A percentile compares a stretch with the other conserved stretches of the same genome.
phyloP scores from a whole-genome alignment of 2,888 invertebrate genomes.

The Melanargia galathea region DNA sequence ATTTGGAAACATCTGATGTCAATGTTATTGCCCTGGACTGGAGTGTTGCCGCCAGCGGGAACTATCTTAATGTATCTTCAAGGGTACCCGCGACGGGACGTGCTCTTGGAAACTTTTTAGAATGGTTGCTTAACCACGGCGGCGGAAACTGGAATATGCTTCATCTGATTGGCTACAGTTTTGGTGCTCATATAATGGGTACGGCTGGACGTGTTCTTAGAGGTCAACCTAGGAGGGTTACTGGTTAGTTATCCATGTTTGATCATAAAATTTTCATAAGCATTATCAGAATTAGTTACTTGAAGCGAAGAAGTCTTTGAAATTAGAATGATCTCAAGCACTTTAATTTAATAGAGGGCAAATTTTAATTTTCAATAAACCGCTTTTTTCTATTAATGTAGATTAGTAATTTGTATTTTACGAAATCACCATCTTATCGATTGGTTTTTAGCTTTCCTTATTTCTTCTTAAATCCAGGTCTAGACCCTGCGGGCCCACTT shows the following conservation, averaged over 20 bases:
- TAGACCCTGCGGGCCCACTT: constrained; percentile 66
- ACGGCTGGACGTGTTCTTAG: constrained; percentile 51
- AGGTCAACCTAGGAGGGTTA: constrained; percentile 46
- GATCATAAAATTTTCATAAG: not conserved
- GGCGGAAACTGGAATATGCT: constrained; percentile 55
- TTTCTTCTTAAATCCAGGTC: constrained; percentile 33
- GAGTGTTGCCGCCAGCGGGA: constrained; percentile 45
- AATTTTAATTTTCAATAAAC: too few relatives aligned
- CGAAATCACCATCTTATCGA: not conserved
- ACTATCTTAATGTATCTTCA: constrained; percentile 39
- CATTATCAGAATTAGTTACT: too few relatives aligned
- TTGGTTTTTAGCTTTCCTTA: not conserved
- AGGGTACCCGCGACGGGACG: constrained; percentile 44
- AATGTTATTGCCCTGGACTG: constrained; percentile 61
- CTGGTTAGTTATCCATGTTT: constrained; percentile 42
- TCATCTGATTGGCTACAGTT: constrained; percentile 60
- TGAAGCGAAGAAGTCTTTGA: too few relatives aligned
- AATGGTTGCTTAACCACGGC: constrained; percentile 51
- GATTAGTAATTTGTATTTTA: not conserved
- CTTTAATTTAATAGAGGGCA: not conserved
- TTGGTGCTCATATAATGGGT: constrained; percentile 63
- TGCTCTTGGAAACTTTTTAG: constrained; percentile 48
- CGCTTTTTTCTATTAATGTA: not conserved
- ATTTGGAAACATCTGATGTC: constrained; percentile 47
- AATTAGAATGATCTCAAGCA: not conserved